Conservation (phyloP, 1,140 invertebrate genomes). For the Eulimnadia texana region DNA sequence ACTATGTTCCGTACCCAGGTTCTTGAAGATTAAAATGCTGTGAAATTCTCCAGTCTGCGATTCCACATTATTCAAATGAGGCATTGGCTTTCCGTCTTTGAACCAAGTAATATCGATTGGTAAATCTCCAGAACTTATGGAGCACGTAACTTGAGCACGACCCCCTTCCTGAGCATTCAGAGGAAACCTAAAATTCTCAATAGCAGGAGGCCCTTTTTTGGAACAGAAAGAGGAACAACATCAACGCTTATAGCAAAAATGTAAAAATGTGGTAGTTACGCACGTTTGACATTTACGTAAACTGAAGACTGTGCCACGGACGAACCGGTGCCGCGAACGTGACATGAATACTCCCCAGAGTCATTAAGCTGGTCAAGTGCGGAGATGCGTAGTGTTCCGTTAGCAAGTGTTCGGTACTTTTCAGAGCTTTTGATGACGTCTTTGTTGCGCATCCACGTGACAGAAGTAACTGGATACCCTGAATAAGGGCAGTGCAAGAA, state of each 20-base stretch:
- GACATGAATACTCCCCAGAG: constrained; percentile 33
- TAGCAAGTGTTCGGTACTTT: constrained; percentile 26
- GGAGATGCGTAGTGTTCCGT: constrained; percentile 33
- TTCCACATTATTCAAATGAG: constrained; percentile 22
- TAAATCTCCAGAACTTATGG: constrained; percentile 28
- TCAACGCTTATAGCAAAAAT: not conserved
- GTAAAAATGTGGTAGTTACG: constrained; percentile 17
- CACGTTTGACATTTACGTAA: constrained; percentile 33
- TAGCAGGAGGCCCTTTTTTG: constrained; percentile 42
- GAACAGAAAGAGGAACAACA: not conserved
- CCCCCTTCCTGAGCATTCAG: constrained; percentile 37
- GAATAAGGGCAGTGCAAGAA: constrained; percentile 31
- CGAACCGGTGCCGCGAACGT: constrained; percentile 28
- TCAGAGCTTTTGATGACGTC: constrained; percentile 25
- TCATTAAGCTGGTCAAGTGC: constrained; percentile 30
- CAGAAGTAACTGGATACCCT: constrained; percentile 30
- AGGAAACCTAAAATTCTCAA: constrained; percentile 42
- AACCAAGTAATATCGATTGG: constrained; percentile 34
- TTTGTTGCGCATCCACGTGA: constrained; percentile 29
- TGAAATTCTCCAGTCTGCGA: constrained; percentile 25
- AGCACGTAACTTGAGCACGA: constrained; percentile 28
- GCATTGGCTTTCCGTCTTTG: constrained; percentile 32
- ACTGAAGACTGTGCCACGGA: constrained; percentile 27
- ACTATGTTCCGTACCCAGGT: constrained; percentile 26
- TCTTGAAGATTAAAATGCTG: constrained; percentile 22